Base-by-base conservation (phyloP, 2,888 invertebrate genomes). In the Amorpha juglandis region DNA sequence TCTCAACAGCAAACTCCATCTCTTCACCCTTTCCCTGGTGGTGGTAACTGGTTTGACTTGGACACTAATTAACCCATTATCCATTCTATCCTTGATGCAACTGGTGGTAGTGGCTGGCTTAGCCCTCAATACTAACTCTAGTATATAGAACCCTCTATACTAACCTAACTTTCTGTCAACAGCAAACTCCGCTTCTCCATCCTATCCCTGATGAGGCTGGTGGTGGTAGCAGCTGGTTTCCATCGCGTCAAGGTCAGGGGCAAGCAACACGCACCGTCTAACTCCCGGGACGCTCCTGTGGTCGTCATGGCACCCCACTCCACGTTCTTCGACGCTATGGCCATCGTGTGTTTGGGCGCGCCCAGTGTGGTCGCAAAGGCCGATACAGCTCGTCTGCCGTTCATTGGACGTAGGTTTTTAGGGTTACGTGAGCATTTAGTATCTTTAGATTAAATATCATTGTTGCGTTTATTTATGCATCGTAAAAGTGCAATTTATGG, bases 321-420 rank as follows among this genome's bases (percentile, higher is more conserved):
- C 50, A 96, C 97, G 68, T 98, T 97, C 95, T 96, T 97, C 91
- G 99, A 99, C 90, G 96, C 97, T 69, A 94, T 98, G 71, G 95
- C 97, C 76, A 96, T 98, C 79, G 96, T 97, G 68, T 95, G 95
- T 81, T 95, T 97, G 74, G 96, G 96, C n/a, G 97, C 97, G 63
- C 97, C 98, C 35, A 97, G 97, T 78, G 96, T 98, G 83, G 98
- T 98, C 75, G 98, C 98, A 70, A 98, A 98, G 87, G 96, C 96
- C 21, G 98, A 97, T 84, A 96, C 97, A 35, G 95, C 96, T 64
- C 93, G 95, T 70, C 95, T 98, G 78, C 98, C 98, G 68, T 94
- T 98, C 80, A 96, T 98, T 89, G 98, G 98, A 96, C 97, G 98
- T 98, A 97, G 88, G 96, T 92, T 71, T 51, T 65, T 67, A 35